Conservation (phyloP, 2,113 vertebrate species). For the Marmota monax region DNA sequence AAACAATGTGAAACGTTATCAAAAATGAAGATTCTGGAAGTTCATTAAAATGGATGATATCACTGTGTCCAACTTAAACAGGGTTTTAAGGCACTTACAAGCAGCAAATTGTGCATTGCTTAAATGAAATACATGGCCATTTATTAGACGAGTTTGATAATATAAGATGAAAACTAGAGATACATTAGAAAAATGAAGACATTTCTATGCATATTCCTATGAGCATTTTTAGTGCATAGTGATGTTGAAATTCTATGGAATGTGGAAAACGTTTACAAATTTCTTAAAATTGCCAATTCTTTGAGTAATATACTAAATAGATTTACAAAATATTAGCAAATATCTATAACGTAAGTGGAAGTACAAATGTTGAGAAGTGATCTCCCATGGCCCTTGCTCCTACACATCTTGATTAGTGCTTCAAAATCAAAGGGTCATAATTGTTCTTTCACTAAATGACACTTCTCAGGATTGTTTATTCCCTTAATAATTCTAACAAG, state of each 20-base stretch:
- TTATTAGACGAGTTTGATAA: neutral
- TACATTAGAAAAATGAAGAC: neutral
- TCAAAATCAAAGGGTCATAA: neutral
- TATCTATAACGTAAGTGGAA: neutral
- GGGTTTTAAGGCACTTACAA: neutral
- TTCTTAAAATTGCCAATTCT: too few relatives aligned
- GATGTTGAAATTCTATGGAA: neutral
- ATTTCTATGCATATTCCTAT: neutral
- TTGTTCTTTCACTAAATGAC: neutral
- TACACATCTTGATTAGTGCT: neutral
- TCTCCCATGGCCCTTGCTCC: neutral
- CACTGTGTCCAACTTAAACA: neutral
- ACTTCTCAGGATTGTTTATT: neutral
- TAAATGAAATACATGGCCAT: neutral
- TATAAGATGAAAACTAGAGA: neutral
- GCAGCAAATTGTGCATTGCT: neutral
- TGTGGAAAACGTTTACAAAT: neutral
- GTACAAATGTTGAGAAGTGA: neutral
- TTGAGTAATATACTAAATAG: neutral
- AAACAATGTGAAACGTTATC: too few relatives aligned
- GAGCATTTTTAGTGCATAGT: neutral
- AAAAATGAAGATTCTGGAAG: too few relatives aligned
- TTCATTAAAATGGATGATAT: too few relatives aligned
- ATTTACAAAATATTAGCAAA: neutral
- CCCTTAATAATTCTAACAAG: neutral